phyloP scores from a whole-genome alignment of 2,888 invertebrate species.

The Trachelus tabidus region DNA sequence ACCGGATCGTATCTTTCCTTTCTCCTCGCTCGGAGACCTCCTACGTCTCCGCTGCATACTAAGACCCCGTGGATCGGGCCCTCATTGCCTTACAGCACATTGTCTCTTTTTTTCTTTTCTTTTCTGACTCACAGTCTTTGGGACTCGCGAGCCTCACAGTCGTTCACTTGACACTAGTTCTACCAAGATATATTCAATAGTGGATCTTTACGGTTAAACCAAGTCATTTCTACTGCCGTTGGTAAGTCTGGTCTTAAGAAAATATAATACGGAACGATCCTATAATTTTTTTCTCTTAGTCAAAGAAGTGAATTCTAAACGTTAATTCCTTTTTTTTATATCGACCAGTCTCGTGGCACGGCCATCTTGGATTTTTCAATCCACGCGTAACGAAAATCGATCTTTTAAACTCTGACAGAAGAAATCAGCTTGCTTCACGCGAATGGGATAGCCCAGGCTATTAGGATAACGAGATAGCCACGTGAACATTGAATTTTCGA shows the following conservation, averaged over 20 bases:
- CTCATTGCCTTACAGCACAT: neutral
- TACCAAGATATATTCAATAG: too few species aligned
- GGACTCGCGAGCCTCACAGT: neutral
- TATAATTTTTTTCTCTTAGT: neutral
- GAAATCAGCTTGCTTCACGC: neutral
- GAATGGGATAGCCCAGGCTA: neutral
- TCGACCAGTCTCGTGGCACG: neutral
- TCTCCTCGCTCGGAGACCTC: neutral
- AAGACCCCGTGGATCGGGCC: neutral
- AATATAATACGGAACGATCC: neutral
- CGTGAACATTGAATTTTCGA: neutral
- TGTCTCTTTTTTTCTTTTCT: neutral
- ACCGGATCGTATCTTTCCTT: neutral
- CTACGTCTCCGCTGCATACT: neutral
- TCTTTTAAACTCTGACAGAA: neutral
- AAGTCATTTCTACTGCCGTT: too few species aligned
- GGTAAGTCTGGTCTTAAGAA: too few species aligned
- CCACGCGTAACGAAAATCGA: neutral
- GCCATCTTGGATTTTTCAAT: neutral
- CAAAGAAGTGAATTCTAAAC: too few species aligned
- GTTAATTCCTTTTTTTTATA: neutral
- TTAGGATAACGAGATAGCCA: neutral
- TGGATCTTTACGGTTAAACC: too few species aligned
- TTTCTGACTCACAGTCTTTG: neutral
- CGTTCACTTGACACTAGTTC: neutral